Evolutionary conservation across 2,113 vertebrate genomes (phyloP).

Genomic region (Calyptommatus sinebrachiatus): DNA sequence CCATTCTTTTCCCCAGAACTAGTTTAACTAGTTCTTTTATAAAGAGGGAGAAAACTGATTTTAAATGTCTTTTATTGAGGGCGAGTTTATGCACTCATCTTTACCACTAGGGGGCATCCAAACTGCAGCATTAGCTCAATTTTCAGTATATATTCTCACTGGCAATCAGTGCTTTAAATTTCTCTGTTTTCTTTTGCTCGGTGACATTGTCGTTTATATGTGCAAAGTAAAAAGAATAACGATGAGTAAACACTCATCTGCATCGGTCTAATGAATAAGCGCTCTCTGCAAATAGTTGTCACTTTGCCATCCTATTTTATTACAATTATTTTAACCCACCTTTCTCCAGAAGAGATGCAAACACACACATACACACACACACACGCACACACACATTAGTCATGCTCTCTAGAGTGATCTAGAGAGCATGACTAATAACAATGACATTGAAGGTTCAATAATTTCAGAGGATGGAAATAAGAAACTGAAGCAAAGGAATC

Average conservation of each 20-base stretch:
- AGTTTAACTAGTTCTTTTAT: too few relatives aligned
- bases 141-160: not conserved
- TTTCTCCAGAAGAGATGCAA: too few relatives aligned
- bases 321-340: too few relatives aligned
- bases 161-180: not conserved
- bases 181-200: constrained; percentile 5
- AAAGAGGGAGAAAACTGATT: not conserved
- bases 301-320: too few relatives aligned
- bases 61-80: fast-evolving
- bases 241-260: too few relatives aligned
- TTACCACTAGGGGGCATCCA: constrained; percentile 65
- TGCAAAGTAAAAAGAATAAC: not conserved
- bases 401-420: too few relatives aligned
- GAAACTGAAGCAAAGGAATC: not conserved
- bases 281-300: not conserved
- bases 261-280: not conserved
- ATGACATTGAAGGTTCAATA: not conserved
- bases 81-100: not conserved
- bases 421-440: not conserved
- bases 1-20: too few relatives aligned
- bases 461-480: not conserved
- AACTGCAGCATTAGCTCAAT: constrained; percentile 28
- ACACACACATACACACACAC: too few relatives aligned
- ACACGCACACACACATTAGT: too few relatives aligned
- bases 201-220: not conserved